Percentiles rank a stretch among this genome's conserved stretches.
Conservation (phyloP, 2,888 invertebrate species). For the Synergus itoensis region DNA sequence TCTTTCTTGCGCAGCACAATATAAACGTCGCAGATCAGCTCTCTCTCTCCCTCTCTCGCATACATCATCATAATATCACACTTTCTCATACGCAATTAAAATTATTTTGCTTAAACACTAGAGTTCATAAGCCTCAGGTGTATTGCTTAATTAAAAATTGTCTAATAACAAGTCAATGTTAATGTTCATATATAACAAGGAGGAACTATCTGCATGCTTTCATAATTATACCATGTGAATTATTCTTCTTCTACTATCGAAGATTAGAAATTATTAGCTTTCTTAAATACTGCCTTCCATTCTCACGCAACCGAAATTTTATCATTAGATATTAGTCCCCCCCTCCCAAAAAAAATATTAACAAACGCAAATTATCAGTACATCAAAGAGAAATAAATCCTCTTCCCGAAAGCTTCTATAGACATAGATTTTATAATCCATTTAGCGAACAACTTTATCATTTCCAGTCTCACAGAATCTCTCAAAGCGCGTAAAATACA, state of each 20-base stretch:
- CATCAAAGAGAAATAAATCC: slow-evolving; percentile 30
- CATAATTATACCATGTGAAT: slow-evolving; percentile 55
- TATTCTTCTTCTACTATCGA: slow-evolving; percentile 48
- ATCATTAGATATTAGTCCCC: slow-evolving; percentile 4
- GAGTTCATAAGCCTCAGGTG: slow-evolving; percentile 71
- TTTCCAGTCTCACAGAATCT: slow-evolving; percentile 40
- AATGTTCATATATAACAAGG: slow-evolving; percentile 68
- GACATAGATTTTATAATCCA: slow-evolving; percentile 34
- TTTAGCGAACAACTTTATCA: slow-evolving; percentile 23
- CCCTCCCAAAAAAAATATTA: neutral
- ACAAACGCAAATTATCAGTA: slow-evolving; percentile 30
- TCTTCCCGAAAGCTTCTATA: slow-evolving; percentile 16
- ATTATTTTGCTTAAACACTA: slow-evolving; percentile 55
- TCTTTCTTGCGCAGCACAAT: slow-evolving; percentile 78
- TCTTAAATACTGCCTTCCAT: slow-evolving; percentile 32
- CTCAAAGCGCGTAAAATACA: slow-evolving; percentile 24
- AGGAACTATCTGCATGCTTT: slow-evolving; percentile 74
- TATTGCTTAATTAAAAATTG: slow-evolving; percentile 75
- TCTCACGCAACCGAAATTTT: slow-evolving; percentile 11
- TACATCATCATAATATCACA: slow-evolving; percentile 51
- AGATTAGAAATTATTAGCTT: slow-evolving; percentile 42
- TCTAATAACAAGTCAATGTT: slow-evolving; percentile 60
- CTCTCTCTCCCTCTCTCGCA: slow-evolving; percentile 66
- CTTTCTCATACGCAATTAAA: slow-evolving; percentile 54
- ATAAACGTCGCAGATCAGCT: slow-evolving; percentile 77